Conservation (phyloP, 2,888 invertebrate genomes). For the Neocrepidodera transversa region DNA sequence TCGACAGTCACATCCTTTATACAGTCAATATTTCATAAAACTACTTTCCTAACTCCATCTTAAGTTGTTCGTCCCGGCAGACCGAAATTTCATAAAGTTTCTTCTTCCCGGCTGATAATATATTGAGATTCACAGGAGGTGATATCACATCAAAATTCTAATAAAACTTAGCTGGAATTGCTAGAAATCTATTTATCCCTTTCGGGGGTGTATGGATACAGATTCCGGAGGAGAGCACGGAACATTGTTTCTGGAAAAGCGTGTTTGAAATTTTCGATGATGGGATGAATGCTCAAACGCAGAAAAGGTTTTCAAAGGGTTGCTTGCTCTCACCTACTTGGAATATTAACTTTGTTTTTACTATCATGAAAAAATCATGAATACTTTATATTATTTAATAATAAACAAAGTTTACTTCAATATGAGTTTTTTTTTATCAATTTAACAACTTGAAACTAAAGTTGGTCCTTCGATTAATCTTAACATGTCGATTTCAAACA, state of each 20-base stretch:
- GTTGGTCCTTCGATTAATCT: no score
- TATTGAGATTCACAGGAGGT: constrained; percentile 32
- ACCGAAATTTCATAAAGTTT: constrained; percentile 23
- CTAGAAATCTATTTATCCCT: constrained; percentile 16
- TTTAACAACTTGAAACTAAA: no score
- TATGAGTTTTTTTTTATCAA: no score
- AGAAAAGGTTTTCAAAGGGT: constrained; percentile 19
- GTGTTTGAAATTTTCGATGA: constrained; percentile 26
- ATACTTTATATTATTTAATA: no score
- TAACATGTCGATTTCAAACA: no score
- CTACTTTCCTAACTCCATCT: constrained; percentile 33
- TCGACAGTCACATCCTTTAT: constrained; percentile 20
- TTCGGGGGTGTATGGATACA: constrained; percentile 2
- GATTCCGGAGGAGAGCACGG: neutral
- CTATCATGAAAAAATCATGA: no score
- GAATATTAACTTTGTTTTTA: neutral
- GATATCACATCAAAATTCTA: constrained; percentile 26
- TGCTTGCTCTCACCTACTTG: neutral
- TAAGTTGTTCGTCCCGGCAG: constrained; percentile 27
- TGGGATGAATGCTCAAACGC: no score
- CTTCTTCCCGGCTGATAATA: constrained; percentile 27
- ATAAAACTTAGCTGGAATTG: constrained; percentile 16
- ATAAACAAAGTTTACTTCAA: no score
- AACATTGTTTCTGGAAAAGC: constrained; percentile 14
- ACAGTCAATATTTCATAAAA: constrained; percentile 37